These are phyloP conservation scores for Macrosteles quadrilineatus DNA, from an alignment of 1,140 invertebrate species.

Conservation along the genomic window DNA sequence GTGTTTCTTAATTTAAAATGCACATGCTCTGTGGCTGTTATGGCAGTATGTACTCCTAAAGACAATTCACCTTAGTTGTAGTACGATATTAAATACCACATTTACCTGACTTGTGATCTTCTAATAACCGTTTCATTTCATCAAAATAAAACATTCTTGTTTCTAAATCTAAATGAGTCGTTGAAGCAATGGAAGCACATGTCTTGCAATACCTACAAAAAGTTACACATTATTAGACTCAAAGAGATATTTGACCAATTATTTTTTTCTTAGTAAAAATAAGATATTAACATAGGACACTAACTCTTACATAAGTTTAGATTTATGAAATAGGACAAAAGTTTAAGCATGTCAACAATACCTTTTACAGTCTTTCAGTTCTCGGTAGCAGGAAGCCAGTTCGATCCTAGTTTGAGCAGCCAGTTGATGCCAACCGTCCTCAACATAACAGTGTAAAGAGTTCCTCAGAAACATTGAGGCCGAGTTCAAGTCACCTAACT, in stretches of 20 bases:
- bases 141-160: conserved; percentile 51
- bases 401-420: conserved; percentile 79
- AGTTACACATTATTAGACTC: background rate
- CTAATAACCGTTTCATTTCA: conserved; percentile 43
- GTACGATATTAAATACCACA: too few species aligned
- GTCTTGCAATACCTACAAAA: conserved; percentile 56
- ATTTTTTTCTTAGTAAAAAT: background rate
- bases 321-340: too few species aligned
- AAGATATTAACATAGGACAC: too few species aligned
- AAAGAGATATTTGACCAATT: background rate
- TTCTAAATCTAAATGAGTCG: conserved; percentile 59
- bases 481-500: conserved; percentile 82
- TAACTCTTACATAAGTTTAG: too few species aligned
- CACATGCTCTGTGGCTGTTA: too few species aligned
- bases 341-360: too few species aligned
- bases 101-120: conserved; percentile 34
- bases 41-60: too few species aligned
- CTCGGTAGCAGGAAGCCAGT: conserved; percentile 81
- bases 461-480: conserved; percentile 87
- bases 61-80: too few species aligned
- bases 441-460: conserved; percentile 79
- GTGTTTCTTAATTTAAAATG: too few species aligned
- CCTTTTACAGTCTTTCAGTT: conserved; percentile 70
- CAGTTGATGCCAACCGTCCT: conserved; percentile 83
- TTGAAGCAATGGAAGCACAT: conserved; percentile 75